Evolutionary conservation across 2,888 invertebrate genomes (phyloP), one percentile per base, ranked within the genome.

Genomic region (Spodoptera exigua): DNA sequence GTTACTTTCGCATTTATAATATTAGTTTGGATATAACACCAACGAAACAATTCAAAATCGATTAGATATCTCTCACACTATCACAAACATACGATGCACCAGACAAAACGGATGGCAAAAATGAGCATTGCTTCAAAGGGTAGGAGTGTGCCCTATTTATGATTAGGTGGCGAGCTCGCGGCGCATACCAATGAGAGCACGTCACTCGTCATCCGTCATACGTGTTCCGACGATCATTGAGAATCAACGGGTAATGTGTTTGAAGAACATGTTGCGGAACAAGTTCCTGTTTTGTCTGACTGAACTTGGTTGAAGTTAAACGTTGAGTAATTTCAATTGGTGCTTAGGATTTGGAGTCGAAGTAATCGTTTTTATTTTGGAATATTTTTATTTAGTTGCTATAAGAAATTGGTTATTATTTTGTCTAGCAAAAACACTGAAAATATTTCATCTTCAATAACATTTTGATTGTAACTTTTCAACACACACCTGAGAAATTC

Each of bases 121-220:
- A 70, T 60, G 58, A 71, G 57, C 61, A 68, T 66, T 46, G 61
- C 60, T 61, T 69, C 75, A 78, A 76, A 77, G 74, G 69, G 75
- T 67, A 58, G 62, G 69, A 74, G 69, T 76, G 71, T 75, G 74
- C 74, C 74, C 80, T 85, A 87, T 85, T 88, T 86, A 85, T 86
- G 86, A 89, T 87, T 85, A 84, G 84, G 82, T 70, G 65, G 74
- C 54, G 79, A 61, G 70, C 74, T 78, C 63, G 73, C 66, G 71
- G 53, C 74, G 89, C 85, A 89, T 88, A 86, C 82, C 81, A 86
- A 89, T 89, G 84, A 84, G 77, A 52, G 62, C 80, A 78, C 81
- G 84, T 84, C 80, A 78, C 80, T 81, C 83, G 77, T 82, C 82
- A 80, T 83, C 78, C 80, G 77, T 84, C 84, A 83, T 76, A 78